Evolutionary conservation across 2,113 vertebrate species (phyloP).

Genomic region (Phasianus colchicus): DNA sequence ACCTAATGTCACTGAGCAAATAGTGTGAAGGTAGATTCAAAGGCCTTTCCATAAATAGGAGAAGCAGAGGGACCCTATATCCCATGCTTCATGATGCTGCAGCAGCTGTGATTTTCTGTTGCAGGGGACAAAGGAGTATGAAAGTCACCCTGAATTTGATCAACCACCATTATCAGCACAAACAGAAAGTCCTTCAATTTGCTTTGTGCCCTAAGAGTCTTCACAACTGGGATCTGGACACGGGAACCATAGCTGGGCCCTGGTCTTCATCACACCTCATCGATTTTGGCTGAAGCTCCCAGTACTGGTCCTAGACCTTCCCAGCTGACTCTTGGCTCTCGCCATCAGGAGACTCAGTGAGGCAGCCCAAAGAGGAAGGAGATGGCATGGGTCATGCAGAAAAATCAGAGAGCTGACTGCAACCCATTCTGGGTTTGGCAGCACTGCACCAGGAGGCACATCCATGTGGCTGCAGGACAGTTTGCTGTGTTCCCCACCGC

Average conservation of each 20-base stretch:
- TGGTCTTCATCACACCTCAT: background rate
- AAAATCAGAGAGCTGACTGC: background rate
- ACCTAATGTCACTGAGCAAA: background rate
- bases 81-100: background rate
- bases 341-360: background rate
- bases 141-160: background rate
- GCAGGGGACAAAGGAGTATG: background rate
- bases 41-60: background rate
- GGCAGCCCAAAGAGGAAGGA: background rate
- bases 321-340: background rate
- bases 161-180: background rate
- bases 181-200: background rate
- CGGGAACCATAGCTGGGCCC: background rate
- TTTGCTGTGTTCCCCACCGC: background rate
- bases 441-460: accelerated
- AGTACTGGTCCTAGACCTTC: background rate
- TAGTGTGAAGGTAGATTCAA: accelerated
- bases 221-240: background rate
- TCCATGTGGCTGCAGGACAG: background rate
- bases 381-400: background rate
- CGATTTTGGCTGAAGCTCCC: background rate
- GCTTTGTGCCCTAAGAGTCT: background rate
- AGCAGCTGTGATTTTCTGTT: accelerated
- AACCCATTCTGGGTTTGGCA: background rate
- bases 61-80: background rate